Percentiles rank a stretch among this genome's conserved stretches.
Evolutionary conservation across 2,888 invertebrate genomes (phyloP).

Genomic region (Philaethria dido): DNA sequence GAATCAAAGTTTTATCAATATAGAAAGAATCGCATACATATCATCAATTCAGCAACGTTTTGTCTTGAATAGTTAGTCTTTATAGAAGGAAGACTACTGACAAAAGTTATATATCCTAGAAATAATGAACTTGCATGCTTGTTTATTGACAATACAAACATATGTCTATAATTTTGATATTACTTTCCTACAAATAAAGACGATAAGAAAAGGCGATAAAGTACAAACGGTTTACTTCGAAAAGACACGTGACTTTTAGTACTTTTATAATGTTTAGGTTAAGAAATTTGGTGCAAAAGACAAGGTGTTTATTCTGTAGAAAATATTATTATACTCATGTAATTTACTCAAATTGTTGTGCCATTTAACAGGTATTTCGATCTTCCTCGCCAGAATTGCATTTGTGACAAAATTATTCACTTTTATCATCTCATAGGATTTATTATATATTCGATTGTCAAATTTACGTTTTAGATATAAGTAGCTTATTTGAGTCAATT

Average conservation of each 20-base stretch:
- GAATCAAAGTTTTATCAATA: conserved; percentile 27
- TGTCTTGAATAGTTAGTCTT: conserved; percentile 14
- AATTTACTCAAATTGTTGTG: conserved; percentile 60
- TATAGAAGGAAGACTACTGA: not conserved
- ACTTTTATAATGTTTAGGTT: conserved; percentile 43
- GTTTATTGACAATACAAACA: conserved; percentile 14
- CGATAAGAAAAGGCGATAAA: conserved; percentile 31
- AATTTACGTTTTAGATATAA: conserved; percentile 30
- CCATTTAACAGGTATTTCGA: conserved; percentile 53
- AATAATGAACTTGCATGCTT: conserved; percentile 13
- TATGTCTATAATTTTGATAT: conserved; percentile 22
- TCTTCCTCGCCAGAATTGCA: conserved; percentile 51
- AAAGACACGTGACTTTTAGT: conserved; percentile 38
- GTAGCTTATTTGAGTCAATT: conserved; percentile 52
- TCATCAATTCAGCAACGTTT: conserved; percentile 40
- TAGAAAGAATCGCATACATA: conserved; percentile 40
- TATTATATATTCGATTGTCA: conserved; percentile 29
- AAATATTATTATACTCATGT: conserved; percentile 55
- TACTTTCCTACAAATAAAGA: conserved; percentile 27
- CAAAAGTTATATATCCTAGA: conserved; percentile 10
- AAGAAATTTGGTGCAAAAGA: conserved; percentile 58
- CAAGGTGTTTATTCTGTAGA: conserved; percentile 46
- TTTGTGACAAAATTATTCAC: conserved; percentile 44
- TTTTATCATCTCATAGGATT: conserved; percentile 38
- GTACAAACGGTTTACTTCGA: conserved; percentile 43